These are phyloP conservation scores for Micrasema minimum DNA, from an alignment of 1,140 invertebrate species.

Conservation along the genomic window DNA sequence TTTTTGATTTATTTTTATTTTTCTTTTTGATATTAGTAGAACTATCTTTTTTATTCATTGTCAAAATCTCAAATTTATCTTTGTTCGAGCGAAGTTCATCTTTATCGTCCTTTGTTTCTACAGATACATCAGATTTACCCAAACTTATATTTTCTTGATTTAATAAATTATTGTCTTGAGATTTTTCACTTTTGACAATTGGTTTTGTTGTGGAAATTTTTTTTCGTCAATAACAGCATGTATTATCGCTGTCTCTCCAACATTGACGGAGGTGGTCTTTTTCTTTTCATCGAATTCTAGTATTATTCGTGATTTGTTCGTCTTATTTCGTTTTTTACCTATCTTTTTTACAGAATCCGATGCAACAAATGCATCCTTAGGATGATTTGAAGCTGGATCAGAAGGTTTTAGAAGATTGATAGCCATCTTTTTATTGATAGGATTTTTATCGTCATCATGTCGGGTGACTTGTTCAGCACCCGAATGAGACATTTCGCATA, in stretches of 20 bases:
- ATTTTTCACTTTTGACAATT: slow-evolving; percentile 24
- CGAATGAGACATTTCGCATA: slow-evolving; percentile 56
- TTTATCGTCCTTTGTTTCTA: neutral
- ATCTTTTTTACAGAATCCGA: slow-evolving; percentile 40
- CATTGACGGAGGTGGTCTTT: slow-evolving; percentile 11
- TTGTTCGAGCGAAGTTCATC: slow-evolving; percentile 43
- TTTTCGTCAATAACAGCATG: slow-evolving; percentile 28
- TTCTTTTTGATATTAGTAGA: slow-evolving; percentile 59
- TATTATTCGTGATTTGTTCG: slow-evolving; percentile 38
- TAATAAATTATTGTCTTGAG: slow-evolving; percentile 47
- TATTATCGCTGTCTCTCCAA: slow-evolving; percentile 46
- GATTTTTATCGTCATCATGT: slow-evolving; percentile 50
- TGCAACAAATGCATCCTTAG: slow-evolving; percentile 37
- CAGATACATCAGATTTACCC: neutral
- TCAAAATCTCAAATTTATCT: no score
- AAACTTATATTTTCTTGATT: no score
- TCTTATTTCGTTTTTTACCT: slow-evolving; percentile 48
- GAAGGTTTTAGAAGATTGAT: slow-evolving; percentile 29
- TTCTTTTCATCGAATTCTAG: slow-evolving; percentile 37
- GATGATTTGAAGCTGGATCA: slow-evolving; percentile 27
- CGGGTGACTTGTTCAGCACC: slow-evolving; percentile 56
- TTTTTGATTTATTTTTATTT: slow-evolving; percentile 62
- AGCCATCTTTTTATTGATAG: slow-evolving; percentile 50
- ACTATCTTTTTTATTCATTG: slow-evolving; percentile 33
- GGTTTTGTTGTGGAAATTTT: neutral